Evolutionary conservation across 2,113 vertebrate species (phyloP).

Genomic region (Oryzias curvinotus): DNA sequence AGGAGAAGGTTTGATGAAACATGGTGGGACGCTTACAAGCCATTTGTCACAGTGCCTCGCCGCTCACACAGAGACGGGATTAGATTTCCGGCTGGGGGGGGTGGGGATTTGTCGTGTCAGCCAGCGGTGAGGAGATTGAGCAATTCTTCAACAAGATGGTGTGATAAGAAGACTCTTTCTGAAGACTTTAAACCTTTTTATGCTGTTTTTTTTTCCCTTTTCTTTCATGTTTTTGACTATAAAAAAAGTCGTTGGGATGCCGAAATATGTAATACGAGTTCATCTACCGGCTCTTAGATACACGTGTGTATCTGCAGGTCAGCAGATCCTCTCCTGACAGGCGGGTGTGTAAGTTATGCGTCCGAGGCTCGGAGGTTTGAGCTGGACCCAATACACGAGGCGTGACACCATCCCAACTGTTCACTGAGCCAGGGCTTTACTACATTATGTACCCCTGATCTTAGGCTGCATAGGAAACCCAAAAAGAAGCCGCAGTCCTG

Average conservation of each 20-base stretch:
- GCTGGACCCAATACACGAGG: slow-evolving; percentile 47
- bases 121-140: slow-evolving; percentile 23
- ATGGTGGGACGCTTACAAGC: slow-evolving; percentile 63
- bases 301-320: slow-evolving; percentile 2
- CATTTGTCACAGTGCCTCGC: slow-evolving; percentile 60
- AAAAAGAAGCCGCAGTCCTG: slow-evolving; percentile 60
- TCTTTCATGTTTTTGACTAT: too few relatives aligned
- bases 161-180: slow-evolving; percentile 46
- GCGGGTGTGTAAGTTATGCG: slow-evolving; percentile 50
- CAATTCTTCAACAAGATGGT: slow-evolving; percentile 38
- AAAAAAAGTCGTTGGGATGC: too few relatives aligned
- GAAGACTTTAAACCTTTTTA: slow-evolving; percentile 30
- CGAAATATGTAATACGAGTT: too few relatives aligned
- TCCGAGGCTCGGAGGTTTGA: slow-evolving; percentile 30
- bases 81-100: slow-evolving; percentile 52
- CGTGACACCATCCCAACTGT: slow-evolving; percentile 56
- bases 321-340: background rate
- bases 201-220: too few relatives aligned
- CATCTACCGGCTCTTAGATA: too few relatives aligned
- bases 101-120: slow-evolving; percentile 42
- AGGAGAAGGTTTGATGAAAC: slow-evolving; percentile 58
- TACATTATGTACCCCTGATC: slow-evolving; percentile 55
- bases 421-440: slow-evolving; percentile 58
- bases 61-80: slow-evolving; percentile 47
- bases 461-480: slow-evolving; percentile 66